Conservation (phyloP, 1,140 invertebrate genomes). For the Aphidius gifuensis region DNA sequence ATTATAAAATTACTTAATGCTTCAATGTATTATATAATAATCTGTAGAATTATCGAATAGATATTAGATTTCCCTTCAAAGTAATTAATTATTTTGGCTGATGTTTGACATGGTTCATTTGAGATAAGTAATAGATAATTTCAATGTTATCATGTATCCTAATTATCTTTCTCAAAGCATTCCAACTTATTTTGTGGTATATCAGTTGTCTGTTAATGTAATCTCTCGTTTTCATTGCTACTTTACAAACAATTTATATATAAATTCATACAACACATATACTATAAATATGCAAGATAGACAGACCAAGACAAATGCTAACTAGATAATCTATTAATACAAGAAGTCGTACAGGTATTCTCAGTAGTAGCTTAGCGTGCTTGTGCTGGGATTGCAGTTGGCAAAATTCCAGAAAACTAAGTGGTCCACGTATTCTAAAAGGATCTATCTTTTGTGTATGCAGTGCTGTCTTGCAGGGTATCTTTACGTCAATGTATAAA, state of each 20-base stretch:
- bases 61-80: too few species aligned
- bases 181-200: too few species aligned
- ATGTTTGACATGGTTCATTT: too few species aligned
- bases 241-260: background rate
- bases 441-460: background rate
- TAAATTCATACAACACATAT: background rate
- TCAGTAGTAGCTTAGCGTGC: slow-evolving; percentile 37
- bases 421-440: slow-evolving; percentile 37
- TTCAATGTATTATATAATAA: background rate
- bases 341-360: slow-evolving; percentile 38
- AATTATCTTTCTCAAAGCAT: too few species aligned
- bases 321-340: slow-evolving; percentile 42
- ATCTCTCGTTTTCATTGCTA: background rate
- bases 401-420: slow-evolving; percentile 38
- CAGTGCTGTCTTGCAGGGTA: too few species aligned
- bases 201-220: too few species aligned
- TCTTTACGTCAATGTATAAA: too few species aligned
- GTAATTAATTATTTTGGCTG: too few species aligned
- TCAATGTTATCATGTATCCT: too few species aligned
- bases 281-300: background rate
- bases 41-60: background rate
- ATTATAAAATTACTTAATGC: background rate
- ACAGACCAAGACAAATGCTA: slow-evolving; percentile 29
- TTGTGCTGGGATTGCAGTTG: slow-evolving; percentile 43
- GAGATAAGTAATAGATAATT: too few species aligned